Percentiles rank a stretch among this genome's conserved stretches.
Evolutionary conservation across 2,113 vertebrate genomes (phyloP).

Genomic region (Labrus mixtus): DNA sequence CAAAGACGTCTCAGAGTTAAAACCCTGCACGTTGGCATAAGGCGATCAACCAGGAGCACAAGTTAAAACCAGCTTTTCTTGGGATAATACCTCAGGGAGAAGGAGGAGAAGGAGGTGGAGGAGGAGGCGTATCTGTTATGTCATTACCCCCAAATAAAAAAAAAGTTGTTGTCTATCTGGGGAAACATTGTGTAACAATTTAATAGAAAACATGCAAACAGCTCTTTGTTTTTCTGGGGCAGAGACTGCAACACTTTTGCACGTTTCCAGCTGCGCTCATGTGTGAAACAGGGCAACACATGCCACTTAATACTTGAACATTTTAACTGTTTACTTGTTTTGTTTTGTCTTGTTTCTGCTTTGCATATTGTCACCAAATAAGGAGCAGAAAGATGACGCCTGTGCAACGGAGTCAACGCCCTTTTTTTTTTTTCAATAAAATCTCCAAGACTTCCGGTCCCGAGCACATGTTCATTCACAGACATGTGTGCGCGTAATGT

Average conservation of each 20-base stretch:
- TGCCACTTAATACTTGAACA: background rate
- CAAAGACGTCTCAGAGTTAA: background rate
- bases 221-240: background rate
- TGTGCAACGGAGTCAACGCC: background rate
- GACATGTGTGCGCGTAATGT: background rate
- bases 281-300: background rate
- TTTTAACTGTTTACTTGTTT: slow-evolving; percentile 8
- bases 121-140: background rate
- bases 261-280: background rate
- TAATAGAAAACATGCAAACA: slow-evolving; percentile 12
- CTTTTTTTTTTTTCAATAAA: slow-evolving; percentile 56
- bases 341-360: background rate
- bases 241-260: background rate
- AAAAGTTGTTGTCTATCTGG: background rate
- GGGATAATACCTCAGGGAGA: background rate
- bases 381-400: slow-evolving; percentile 8
- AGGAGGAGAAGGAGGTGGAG: slow-evolving; percentile 5
- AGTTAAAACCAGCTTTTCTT: slow-evolving; percentile 9
- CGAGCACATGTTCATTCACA: slow-evolving; percentile 7
- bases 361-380: slow-evolving; percentile 22
- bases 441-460: background rate
- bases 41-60: background rate
- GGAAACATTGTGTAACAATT: slow-evolving; percentile 10
- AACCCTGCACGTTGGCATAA: background rate
- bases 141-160: slow-evolving; percentile 7